These are phyloP conservation scores for Trachymyrmex cornetzi DNA, from an alignment of 1,140 invertebrate species.

Conservation along the genomic window DNA sequence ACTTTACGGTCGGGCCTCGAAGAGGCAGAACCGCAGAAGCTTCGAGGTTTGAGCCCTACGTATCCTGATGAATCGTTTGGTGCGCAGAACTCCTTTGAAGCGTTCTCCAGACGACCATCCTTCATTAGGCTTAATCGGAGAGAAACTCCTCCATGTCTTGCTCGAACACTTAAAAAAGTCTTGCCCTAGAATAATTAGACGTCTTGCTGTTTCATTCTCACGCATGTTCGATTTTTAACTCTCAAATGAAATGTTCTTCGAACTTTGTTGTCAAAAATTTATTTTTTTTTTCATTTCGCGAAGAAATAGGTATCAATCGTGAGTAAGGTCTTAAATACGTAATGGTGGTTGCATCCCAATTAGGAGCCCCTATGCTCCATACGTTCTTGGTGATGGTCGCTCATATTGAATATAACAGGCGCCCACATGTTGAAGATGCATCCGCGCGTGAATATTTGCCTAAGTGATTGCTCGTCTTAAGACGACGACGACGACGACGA, in stretches of 20 bases:
- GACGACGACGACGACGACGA: constrained; percentile 65
- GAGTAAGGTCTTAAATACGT: not conserved
- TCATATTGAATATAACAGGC: constrained; percentile 76
- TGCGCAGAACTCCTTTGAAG: constrained; percentile 72
- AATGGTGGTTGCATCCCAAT: constrained; percentile 66
- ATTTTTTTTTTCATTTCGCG: not conserved
- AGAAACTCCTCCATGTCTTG: constrained; percentile 41
- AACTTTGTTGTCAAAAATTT: not conserved
- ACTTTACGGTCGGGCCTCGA: constrained; percentile 73
- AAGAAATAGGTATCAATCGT: constrained; percentile 63
- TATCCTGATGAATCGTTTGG: constrained; percentile 78
- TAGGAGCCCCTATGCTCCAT: constrained; percentile 79
- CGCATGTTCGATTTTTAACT: not conserved
- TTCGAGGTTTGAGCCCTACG: constrained; percentile 72
- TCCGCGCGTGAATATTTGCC: constrained; percentile 85
- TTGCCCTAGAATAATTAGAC: not conserved
- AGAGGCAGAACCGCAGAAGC: constrained; percentile 76
- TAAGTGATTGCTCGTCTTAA: constrained; percentile 85
- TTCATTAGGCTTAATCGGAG: constrained; percentile 77
- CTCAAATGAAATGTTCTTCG: not conserved
- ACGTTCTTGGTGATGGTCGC: constrained; percentile 48
- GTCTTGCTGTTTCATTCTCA: not conserved
- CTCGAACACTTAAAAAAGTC: constrained; percentile 23
- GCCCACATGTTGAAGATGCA: constrained; percentile 83
- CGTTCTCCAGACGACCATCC: constrained; percentile 74